Evolutionary conservation across 2,888 invertebrate species (phyloP).

Genomic region (Vannuccia rotundouncinata): DNA sequence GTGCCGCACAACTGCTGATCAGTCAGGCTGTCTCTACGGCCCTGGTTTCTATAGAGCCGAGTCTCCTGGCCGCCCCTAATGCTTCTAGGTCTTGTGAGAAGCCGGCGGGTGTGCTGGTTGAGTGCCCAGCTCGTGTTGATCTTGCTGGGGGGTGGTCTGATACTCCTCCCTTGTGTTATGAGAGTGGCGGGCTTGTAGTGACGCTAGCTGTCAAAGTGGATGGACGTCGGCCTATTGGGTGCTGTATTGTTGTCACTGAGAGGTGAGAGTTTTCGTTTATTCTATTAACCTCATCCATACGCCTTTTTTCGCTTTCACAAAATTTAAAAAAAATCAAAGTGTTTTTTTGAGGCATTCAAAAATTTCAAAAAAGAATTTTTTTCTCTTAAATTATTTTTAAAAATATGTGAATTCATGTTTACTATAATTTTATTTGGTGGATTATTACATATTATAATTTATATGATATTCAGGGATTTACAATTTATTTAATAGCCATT

Average conservation of each 20-base stretch:
- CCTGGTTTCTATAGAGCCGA: neutral
- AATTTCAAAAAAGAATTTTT: too few species aligned
- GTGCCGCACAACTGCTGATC: constrained; percentile 59
- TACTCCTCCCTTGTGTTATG: constrained; percentile 62
- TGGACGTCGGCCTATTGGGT: constrained; percentile 43
- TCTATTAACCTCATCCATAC: too few species aligned
- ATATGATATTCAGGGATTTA: too few species aligned
- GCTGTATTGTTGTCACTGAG: neutral
- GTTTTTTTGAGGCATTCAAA: too few species aligned
- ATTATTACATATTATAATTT: too few species aligned
- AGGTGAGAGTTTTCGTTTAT: neutral
- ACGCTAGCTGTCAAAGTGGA: constrained; percentile 58
- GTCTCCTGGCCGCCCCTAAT: neutral
- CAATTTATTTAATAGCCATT: too few species aligned
- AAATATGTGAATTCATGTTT: too few species aligned
- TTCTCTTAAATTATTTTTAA: too few species aligned
- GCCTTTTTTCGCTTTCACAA: too few species aligned
- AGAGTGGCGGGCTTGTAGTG: constrained; percentile 59
- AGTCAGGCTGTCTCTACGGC: constrained; percentile 57
- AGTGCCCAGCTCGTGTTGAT: constrained; percentile 59
- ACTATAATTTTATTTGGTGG: too few species aligned
- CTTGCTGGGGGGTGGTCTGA: constrained; percentile 62
- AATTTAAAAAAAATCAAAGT: too few species aligned
- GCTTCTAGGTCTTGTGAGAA: neutral
- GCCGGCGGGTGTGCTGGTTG: constrained; percentile 52